Evolutionary conservation across 23 tunicate species (phyloP), one percentile per base, ranked within the genome.

Genomic region (Ascidia mentula): DNA sequence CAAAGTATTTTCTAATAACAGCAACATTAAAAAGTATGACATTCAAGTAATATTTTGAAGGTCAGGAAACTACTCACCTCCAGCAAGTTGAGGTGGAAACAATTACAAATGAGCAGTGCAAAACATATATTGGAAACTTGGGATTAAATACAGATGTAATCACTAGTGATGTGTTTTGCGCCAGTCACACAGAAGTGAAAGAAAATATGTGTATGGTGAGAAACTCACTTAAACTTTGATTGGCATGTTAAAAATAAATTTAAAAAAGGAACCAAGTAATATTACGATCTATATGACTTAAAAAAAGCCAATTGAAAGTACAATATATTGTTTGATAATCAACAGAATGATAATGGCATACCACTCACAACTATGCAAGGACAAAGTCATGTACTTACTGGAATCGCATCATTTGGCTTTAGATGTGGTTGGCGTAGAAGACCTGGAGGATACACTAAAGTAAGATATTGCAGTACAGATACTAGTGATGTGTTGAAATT

Each of bases 161-260:
- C 65, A 53, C 65, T 53, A 53, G 24, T 20, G 65, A 53, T 53
- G 65, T 53, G 65, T 53, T 53, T 53, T 53, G 65, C 24, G 65
- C 65, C 22, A 53, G 65, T 53, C 65, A 53, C 1, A 1, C 24
- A 5, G 24, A 9, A 53, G 65, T 20, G 24, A 6, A 9, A 5
- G 65, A 28, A 53, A 28, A 53, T 9, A 53, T 53, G 24, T 53
- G 65, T 28, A 26, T 53, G 65, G 65, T 53, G 24, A 42, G 15
- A 42, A 42, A 53, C 13, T 53, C 13, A 53, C 65, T 20, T 9
- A 20, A 20, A 1, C 7, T 20, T 5, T 20, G 12, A 6, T 53
- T 53, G 1, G 13, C 24, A 42, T 15, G 15, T 9, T 12, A 9
- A 12, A 42, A 12, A 42, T 15, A 42, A 15, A 9, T 42, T 42